Evolutionary conservation across 2,113 vertebrate species (phyloP).

Genomic region (Thunnus maccoyii): DNA sequence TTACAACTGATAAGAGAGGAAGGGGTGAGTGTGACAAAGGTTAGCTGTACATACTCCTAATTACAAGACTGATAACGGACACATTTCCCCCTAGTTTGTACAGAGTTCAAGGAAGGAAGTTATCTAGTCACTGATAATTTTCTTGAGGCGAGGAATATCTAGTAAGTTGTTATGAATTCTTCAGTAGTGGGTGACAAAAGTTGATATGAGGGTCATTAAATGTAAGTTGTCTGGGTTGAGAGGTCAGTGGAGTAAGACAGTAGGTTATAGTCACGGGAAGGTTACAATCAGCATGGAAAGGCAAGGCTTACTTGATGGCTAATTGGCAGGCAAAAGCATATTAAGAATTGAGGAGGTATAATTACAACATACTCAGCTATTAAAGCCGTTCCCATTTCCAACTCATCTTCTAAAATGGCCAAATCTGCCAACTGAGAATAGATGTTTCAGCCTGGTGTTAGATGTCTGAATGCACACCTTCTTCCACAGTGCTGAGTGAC

Average conservation of each 20-base stretch:
- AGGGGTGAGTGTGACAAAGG: constrained; percentile 35
- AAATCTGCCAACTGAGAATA: background rate
- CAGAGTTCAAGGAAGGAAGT: constrained; percentile 37
- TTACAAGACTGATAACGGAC: constrained; percentile 20
- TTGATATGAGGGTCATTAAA: constrained; percentile 19
- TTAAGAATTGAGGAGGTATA: background rate
- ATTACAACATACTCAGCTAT: background rate
- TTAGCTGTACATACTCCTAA: constrained; percentile 7
- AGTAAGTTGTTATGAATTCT: background rate
- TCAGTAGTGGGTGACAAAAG: background rate
- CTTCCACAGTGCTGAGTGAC: fast-evolving
- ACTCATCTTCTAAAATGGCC: background rate
- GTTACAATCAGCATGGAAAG: background rate
- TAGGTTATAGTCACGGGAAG: constrained; percentile 14
- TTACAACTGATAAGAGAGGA: constrained; percentile 53
- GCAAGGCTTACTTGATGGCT: background rate
- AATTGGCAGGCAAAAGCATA: background rate
- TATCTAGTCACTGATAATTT: background rate
- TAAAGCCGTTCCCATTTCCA: background rate
- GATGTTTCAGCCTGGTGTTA: background rate
- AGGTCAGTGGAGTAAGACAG: constrained; percentile 57
- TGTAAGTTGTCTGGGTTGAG: background rate
- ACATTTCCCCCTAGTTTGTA: background rate
- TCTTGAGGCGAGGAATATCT: background rate
- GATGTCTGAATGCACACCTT: background rate